Evolutionary conservation across 1,140 invertebrate genomes (phyloP).

Genomic region (Aphelinus certus): DNA sequence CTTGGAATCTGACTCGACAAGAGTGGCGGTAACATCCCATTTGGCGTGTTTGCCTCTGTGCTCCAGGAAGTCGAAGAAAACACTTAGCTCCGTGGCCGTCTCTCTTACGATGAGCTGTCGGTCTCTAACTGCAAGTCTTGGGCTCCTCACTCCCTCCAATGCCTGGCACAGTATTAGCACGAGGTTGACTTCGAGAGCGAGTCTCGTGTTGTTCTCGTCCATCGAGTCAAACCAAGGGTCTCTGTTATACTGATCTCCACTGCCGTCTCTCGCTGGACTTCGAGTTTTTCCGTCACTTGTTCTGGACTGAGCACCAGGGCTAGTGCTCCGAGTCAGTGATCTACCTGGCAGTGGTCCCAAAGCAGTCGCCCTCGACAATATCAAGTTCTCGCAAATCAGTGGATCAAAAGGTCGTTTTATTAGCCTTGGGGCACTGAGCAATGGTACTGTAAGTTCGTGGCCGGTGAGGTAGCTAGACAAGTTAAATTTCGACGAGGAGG

Average conservation of each 20-base stretch:
- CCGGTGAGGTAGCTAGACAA: slow-evolving; percentile 56
- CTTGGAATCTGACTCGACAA: slow-evolving; percentile 53
- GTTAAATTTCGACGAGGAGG: slow-evolving; percentile 39
- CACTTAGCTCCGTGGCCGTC: slow-evolving; percentile 60
- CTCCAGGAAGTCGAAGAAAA: slow-evolving; percentile 63
- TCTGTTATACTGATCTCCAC: slow-evolving; percentile 40
- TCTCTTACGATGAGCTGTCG: slow-evolving; percentile 62
- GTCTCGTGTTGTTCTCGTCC: slow-evolving; percentile 61
- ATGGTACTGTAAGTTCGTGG: slow-evolving; percentile 56
- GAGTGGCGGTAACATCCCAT: slow-evolving; percentile 47
- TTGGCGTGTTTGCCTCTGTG: slow-evolving; percentile 48
- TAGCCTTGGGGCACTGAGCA: slow-evolving; percentile 58
- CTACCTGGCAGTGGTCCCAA: slow-evolving; percentile 50
- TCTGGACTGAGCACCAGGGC: slow-evolving; percentile 39
- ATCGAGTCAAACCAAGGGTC: slow-evolving; percentile 65
- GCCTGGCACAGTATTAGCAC: slow-evolving; percentile 60
- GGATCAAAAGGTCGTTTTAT: slow-evolving; percentile 62
- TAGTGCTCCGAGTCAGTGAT: slow-evolving; percentile 45
- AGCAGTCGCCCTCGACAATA: slow-evolving; percentile 60
- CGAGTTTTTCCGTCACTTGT: slow-evolving; percentile 27
- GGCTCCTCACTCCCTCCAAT: slow-evolving; percentile 60
- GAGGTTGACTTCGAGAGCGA: slow-evolving; percentile 62
- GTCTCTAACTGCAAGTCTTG: slow-evolving; percentile 58
- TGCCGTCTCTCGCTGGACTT: slow-evolving; percentile 43
- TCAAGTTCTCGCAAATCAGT: slow-evolving; percentile 63